Evolutionary conservation across 2,797 vertebrate genomes (phyloP), one percentile per base, ranked within the genome.

Genomic region (Sebastiscus tertius): DNA sequence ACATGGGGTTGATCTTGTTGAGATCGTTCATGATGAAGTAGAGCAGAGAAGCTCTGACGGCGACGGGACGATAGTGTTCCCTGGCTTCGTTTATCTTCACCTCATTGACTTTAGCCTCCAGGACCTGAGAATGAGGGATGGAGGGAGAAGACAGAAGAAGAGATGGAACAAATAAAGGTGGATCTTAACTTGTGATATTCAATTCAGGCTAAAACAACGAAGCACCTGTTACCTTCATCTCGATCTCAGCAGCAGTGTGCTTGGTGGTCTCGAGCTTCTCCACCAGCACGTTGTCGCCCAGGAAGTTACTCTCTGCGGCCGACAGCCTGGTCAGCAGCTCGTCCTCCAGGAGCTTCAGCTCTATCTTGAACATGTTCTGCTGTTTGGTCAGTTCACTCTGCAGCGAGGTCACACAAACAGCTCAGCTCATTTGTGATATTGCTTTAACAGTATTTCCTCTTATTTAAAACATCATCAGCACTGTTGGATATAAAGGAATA

Each of bases 1-100:
- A 98, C 96, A 96, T 96, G 72, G 96, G 90, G 93, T 95, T 97
- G 93, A 97, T 98, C 95, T 97, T 97, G 93, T 96, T 97, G 77
- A 96, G 94, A 86, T 97, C 96, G 61, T 96, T 96, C 93, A 94
- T 95, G 88, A 97, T 96, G 70, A 98, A 97, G 91, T 93, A 97
- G 72, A 97, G 95, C 75, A 97, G 82, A 8, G 96, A 96, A 4
- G 95, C 95, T 88, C 95, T 95, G 87, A 95, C 93, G 13, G 96
- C 95, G n/a, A 96, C 96, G 2, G 93, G 93, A 18, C 95, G 95
- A 84, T 97, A 97, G 85, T 96, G 94, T 26, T 96, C 96, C 76
- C 83, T 90, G 63, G 95, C 95, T 89, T 97, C 95, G 72, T 96
- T 96, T 87, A 96, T 97, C 93, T 97, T 97, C 81, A 96, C 92